Evolutionary conservation across 2,113 vertebrate genomes (phyloP), one percentile per base, ranked within the genome.

Genomic region (Oceanodroma tethys): DNA sequence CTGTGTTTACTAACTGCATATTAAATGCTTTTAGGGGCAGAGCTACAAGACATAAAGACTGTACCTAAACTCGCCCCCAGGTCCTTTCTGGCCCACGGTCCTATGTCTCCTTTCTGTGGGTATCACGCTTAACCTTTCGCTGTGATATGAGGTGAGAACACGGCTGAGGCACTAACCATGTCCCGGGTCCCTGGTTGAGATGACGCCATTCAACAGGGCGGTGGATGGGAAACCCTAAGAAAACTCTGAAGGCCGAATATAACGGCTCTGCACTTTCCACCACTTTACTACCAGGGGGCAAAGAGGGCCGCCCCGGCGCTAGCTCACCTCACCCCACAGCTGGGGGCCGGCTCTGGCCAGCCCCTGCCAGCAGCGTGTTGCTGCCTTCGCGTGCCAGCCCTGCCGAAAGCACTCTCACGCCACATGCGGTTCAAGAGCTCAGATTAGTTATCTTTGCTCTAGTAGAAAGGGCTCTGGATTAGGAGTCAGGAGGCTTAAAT

Each of bases 261-360:
- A 5, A 81, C 1, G 11, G 9, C 79, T 78, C 56, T 74, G 43
- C 10, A 11, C 1, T 5, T 92, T 32, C 47, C 36, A 85, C 11
- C 3, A 16, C 81, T 53, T 72, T 21, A 45, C 26, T 32, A 26
- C 16, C 9, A 13, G 19, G 43, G 11, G 17, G 23, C 52, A 86
- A 66, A 88, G 47, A 72, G 19, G 30, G 16, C 11, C 0, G 0
- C 19, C 26, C 16, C 3, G 1, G 25, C 0, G 1, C 45, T 65
- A 52, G 21, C 27, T 60, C 52, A 40, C 14, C 13, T 40, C 27
- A 21, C 26, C n/a, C 43, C 0, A 0, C 55, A 50, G 52, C 34
- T 34, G 18, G 30, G 30, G 90, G 30, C 16, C 2, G 5, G 53
- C 40, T 65, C 36, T n/a, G 50, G 70, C 29, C 70, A 81, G 36